A percentile compares a stretch with the other conserved stretches of the same genome.
Evolutionary conservation across 2,797 vertebrate genomes (phyloP).

Genomic region (Monodelphis domestica): DNA sequence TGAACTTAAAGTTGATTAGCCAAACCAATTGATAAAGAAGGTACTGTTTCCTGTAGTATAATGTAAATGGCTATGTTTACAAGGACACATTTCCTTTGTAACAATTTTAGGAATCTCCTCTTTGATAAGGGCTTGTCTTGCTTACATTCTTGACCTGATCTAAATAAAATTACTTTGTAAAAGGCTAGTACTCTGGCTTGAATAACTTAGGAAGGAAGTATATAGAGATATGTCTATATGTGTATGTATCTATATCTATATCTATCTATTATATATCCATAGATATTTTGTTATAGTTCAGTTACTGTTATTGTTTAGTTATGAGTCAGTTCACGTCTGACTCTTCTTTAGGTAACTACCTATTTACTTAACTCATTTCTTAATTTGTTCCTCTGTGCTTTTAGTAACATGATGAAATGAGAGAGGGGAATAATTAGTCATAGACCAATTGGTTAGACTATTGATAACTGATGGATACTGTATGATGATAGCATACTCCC

Average conservation of each 20-base stretch:
- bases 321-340: too few species aligned
- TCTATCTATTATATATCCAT: neutral
- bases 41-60: neutral
- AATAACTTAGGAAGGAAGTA: neutral
- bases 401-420: neutral
- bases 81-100: neutral
- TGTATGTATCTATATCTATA: neutral
- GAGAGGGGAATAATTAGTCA: neutral
- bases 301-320: too few species aligned
- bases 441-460: neutral
- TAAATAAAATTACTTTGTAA: neutral
- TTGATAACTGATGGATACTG: neutral
- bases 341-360: neutral
- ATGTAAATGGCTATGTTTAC: neutral
- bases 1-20: neutral
- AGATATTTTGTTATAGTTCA: too few species aligned
- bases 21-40: neutral
- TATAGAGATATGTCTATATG: neutral
- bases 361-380: neutral
- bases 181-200: neutral
- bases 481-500: too few species aligned
- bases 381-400: neutral
- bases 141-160: neutral
- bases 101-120: neutral
- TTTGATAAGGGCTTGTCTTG: neutral